Base-by-base conservation (phyloP, 2,797 vertebrate species). In the Heterohyrax brucei region DNA sequence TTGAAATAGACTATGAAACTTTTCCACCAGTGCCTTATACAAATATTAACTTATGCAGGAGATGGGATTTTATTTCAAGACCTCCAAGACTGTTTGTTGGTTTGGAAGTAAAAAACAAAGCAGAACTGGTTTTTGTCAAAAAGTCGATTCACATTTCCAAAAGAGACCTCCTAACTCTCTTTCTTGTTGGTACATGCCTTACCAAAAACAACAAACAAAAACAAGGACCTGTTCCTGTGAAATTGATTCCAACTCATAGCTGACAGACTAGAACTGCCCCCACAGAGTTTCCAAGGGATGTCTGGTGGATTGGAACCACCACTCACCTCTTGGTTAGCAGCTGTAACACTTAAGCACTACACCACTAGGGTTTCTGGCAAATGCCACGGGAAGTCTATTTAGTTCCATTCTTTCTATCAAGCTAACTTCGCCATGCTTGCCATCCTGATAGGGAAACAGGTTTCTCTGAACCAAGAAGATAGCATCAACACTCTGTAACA, bases 1-100 rank as follows among this genome's bases (percentile, higher is more conserved):
- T 97, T 93, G 91, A 97, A 95, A 83, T 73, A 90, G 87, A 93
- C 70, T 95, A 33, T 89, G 87, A 82, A 95, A 80, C 6, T 95
- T 96, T 96, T 93, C 78, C 61, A 75, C 46, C 18, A 75, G 33
- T 78, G 21, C 24, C 84, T 97, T 95, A 66, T 28, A 28, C 61
- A 92, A 80, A 88, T 92, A 91, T 77, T 90, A 94, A 94, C 46
- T 94, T 46, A 93, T 53, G 28, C 14, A 46, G 2, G 16, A 95
- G 39, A 82, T 59, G 61, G 77, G 62, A 84, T 78, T 89, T 87
- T 94, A 89, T 68, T 22, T 89, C 18, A 89, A 46, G 62, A 85
- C 30, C 61, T 19, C 21, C n/a, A 83, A 93, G 83, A 48, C 72
- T 92, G 10, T 14, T 59, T 3, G n/a, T 10, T 91, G 44, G 7